phyloP scores from a whole-genome alignment of 1,140 invertebrate genomes.

The Aphidius ervi region DNA sequence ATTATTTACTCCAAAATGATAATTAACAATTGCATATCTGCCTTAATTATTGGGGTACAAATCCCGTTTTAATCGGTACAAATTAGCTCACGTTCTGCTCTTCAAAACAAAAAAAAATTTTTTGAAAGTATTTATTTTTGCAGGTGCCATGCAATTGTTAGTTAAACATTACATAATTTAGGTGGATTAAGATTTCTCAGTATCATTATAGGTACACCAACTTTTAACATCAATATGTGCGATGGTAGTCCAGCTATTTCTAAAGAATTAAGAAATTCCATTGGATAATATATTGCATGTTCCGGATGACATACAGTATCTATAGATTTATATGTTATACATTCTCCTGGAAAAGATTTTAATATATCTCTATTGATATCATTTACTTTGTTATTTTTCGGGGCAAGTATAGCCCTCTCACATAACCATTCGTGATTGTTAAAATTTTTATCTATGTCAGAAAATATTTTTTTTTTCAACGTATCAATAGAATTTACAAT shows the following conservation, averaged over 20 bases:
- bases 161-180: no score
- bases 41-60: no score
- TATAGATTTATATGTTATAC: neutral
- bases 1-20: no score
- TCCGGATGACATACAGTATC: neutral
- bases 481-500: slow-evolving; percentile 33
- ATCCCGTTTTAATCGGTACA: no score
- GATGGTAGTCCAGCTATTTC: neutral
- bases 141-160: no score
- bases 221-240: neutral
- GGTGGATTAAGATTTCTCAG: neutral
- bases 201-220: neutral
- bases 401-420: slow-evolving; percentile 1
- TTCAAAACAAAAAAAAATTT: no score
- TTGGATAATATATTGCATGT: neutral
- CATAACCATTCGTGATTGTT: neutral
- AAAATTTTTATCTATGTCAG: neutral
- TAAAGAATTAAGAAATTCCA: slow-evolving; percentile 8
- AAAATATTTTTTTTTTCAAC: slow-evolving; percentile 35
- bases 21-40: no score
- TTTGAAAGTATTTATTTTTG: no score
- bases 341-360: neutral
- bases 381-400: neutral
- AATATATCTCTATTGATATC: neutral
- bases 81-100: no score